Evolutionary conservation across 2,797 vertebrate genomes (phyloP), one percentile per base, ranked within the genome.

Genomic region (Sarcoramphus papa): DNA sequence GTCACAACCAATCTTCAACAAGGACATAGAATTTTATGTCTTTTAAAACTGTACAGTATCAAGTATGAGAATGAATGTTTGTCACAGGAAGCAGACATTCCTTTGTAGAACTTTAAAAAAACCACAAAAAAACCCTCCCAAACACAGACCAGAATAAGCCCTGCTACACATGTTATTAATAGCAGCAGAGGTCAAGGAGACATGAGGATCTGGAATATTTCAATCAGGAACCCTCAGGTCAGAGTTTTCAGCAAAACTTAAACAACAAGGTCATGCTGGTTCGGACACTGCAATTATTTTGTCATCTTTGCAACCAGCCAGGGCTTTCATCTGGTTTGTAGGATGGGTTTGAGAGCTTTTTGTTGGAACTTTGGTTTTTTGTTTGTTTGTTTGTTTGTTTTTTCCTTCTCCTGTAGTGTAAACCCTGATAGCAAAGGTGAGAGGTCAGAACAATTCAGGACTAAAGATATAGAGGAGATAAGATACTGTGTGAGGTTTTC

Each of bases 141-240:
- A 67, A 1, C 10, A 63, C 50, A 67, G 50, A 45, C 14, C 7
- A 69, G 56, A 77, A 70, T 12, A 65, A 88, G 24, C 54, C 31
- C 54, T 90, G 43, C 53, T 77, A 25, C 30, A 20, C 17, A 5
- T 33, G 23, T 64, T 80, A 54, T 59, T 84, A 79, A 41, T 10
- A 65, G 73, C 24, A 95, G 14, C 64, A 81, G 62, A 86, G 41
- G 80, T 90, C 43, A 60, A 62, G 73, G 65, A 94, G 68, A 33
- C 28, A 7, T 0, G 15, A 94, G 31, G 50, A 57, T 69, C 30
- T 86, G 69, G 15, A 79, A 23, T 57, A 45, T 64, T 93, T 77
- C 64, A 40, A 0, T 62, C 73, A 64, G 35, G 40, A 79, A 43
- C 50, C 63, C 70, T 89, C 40, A 41, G 77, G 86, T 86, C 70